A percentile compares a stretch with the other conserved stretches of the same genome.
Evolutionary conservation across 1,140 invertebrate genomes (phyloP).

Genomic region (Drosophila equinoxialis): DNA sequence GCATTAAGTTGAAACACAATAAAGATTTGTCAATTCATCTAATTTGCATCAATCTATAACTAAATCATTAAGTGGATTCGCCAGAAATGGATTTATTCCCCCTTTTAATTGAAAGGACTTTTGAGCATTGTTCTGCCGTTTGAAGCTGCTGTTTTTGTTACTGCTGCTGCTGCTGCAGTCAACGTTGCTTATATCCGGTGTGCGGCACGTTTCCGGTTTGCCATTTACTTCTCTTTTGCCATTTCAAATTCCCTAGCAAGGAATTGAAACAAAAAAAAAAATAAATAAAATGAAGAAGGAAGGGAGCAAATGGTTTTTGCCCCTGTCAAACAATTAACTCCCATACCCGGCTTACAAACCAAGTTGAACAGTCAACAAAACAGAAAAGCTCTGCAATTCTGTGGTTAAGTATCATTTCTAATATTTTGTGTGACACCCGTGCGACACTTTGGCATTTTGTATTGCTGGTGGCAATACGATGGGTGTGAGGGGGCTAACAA

Average conservation of each 20-base stretch:
- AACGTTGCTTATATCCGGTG: constrained; percentile 75
- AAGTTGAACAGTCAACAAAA: constrained; percentile 7
- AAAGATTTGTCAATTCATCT: constrained; percentile 43
- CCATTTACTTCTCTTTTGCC: constrained; percentile 55
- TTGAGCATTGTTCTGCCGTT: constrained; percentile 25
- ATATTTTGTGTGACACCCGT: constrained; percentile 79
- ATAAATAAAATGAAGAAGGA: background rate
- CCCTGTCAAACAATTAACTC: constrained; percentile 65
- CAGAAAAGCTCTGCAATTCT: constrained; percentile 73
- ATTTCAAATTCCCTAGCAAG: constrained; percentile 49
- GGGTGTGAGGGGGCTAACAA: background rate
- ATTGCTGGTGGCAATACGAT: constrained; percentile 6
- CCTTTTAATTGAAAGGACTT: constrained; percentile 54
- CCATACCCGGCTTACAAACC: constrained; percentile 5
- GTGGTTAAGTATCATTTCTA: constrained; percentile 81
- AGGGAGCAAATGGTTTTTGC: constrained; percentile 30
- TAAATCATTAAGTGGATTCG: constrained; percentile 49
- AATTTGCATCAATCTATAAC: constrained; percentile 44
- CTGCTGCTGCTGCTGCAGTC: constrained; percentile 36
- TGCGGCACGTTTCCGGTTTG: constrained; percentile 73
- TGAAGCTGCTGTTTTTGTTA: background rate
- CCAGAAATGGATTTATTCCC: constrained; percentile 29
- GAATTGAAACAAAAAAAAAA: constrained; percentile 31
- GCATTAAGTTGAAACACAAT: constrained; percentile 59
- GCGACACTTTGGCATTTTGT: constrained; percentile 76